These are phyloP conservation scores for Meriones psammophilus DNA, from an alignment of 2,797 vertebrate genomes.

Conservation along the genomic window DNA sequence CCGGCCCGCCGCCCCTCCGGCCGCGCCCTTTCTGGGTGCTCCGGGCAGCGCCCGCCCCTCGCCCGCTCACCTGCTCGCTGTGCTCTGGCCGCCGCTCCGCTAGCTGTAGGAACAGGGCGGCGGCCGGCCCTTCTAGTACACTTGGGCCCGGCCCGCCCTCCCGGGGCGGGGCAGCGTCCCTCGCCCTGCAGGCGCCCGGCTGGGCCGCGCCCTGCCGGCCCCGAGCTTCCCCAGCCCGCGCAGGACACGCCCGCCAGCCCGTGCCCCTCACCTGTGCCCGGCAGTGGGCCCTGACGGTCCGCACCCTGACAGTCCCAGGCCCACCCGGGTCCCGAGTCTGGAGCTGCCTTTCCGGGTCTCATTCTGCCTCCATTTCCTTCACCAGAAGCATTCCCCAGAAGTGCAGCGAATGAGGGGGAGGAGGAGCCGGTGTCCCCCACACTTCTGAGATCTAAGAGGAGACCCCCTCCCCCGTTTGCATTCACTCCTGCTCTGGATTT, in stretches of 20 bases:
- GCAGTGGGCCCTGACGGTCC: not conserved
- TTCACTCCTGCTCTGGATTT: not conserved
- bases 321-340: not conserved
- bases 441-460: not conserved
- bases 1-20: not conserved
- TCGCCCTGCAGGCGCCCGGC: not conserved
- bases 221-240: not conserved
- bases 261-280: not conserved
- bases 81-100: not conserved
- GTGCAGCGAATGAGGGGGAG: not conserved
- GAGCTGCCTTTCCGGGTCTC: not conserved
- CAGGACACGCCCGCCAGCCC: not conserved
- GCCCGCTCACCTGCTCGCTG: not conserved
- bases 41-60: not conserved
- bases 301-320: not conserved
- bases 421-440: not conserved
- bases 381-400: not conserved
- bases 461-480: rapidly evolving
- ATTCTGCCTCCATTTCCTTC: not conserved
- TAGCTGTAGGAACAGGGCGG: not conserved
- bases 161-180: conserved; percentile 60
- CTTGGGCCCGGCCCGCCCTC: conserved; percentile 10
- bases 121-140: not conserved
- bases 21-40: not conserved
- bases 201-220: rapidly evolving